Base-by-base conservation (phyloP, 2,797 vertebrate species). In the Pseudopleuronectes americanus region DNA sequence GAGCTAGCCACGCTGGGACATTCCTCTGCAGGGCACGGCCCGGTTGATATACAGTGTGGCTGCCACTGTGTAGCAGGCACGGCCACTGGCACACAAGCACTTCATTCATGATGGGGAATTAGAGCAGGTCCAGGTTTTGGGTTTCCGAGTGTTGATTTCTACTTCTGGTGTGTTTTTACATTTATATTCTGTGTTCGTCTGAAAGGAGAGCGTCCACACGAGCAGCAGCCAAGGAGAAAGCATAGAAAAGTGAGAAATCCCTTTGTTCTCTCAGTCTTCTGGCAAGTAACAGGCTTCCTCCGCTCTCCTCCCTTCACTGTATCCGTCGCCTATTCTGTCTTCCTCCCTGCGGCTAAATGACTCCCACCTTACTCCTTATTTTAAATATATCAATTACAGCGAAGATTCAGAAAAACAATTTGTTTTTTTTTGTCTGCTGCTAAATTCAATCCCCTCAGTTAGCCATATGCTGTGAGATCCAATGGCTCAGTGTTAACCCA, bases 21-120 rank as follows among this genome's bases (percentile, higher is more conserved):
- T 90, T 88, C 77, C 65, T 59, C 38, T 8, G 70, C 1, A 10
- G 79, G 84, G 78, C 84, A 80, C 0, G 69, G 81, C 38, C 23
- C 31, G 26, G 36, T 10, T 76, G 56, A 69, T 53, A 38, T 23
- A 71, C 26, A 26, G 8, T 13, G 58, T 10, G 21, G 67, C 62
- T 57, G 68, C 28, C 26, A 54, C 13, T 52, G 43, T 57, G 33
- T 23, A 54, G 33, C 45, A 53, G 43, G 24, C 24, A 24, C 24
- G 16, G 10, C 36, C 57, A 13, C 22, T 41, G 66, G 62, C 36
- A 53, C 17, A 52, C 36, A 24, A 62, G 41, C 21, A 45, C 58
- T 76, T 66, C 51, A 55, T 74, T 81, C 81, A 72, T 51, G 24
- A 19, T 23, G 28, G 22, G 4, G 67, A 62, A 36, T 64, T 14